These are phyloP conservation scores for Pomacea maculata DNA, from an alignment of 1,140 invertebrate species.

Conservation along the genomic window DNA sequence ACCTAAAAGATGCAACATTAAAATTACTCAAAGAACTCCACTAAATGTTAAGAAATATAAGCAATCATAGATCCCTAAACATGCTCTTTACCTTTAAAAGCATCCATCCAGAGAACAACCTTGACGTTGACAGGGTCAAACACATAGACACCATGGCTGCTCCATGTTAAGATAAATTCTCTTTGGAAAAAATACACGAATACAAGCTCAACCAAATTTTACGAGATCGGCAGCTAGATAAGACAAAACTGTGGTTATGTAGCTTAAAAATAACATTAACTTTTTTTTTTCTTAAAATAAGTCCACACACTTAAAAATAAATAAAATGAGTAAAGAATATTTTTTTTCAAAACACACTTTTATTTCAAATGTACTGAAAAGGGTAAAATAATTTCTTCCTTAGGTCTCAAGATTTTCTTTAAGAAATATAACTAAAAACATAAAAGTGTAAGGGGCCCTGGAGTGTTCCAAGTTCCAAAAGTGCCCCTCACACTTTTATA, in stretches of 20 bases:
- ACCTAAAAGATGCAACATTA: too few species aligned
- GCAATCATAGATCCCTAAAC: not conserved
- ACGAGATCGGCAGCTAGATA: not conserved
- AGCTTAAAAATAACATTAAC: not conserved
- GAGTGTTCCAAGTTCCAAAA: too few species aligned
- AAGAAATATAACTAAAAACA: not conserved
- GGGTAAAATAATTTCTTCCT: too few species aligned
- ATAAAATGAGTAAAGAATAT: too few species aligned
- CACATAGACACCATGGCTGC: conserved; percentile 42
- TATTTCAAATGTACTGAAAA: too few species aligned
- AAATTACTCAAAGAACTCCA: not conserved
- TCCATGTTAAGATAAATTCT: conserved; percentile 54
- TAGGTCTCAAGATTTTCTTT: too few species aligned
- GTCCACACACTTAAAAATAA: too few species aligned
- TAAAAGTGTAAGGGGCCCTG: not conserved
- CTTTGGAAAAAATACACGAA: conserved; percentile 19
- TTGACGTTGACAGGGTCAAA: conserved; percentile 59
- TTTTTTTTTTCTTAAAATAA: too few species aligned
- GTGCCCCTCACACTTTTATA: not conserved
- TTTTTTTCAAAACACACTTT: too few species aligned
- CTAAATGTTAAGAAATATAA: not conserved
- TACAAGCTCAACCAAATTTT: not conserved
- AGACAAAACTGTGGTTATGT: not conserved
- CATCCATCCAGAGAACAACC: conserved; percentile 52
- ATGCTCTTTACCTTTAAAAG: conserved; percentile 36